Evolutionary conservation across 2,888 invertebrate genomes (phyloP).

Genomic region (Microctonus brassicae): DNA sequence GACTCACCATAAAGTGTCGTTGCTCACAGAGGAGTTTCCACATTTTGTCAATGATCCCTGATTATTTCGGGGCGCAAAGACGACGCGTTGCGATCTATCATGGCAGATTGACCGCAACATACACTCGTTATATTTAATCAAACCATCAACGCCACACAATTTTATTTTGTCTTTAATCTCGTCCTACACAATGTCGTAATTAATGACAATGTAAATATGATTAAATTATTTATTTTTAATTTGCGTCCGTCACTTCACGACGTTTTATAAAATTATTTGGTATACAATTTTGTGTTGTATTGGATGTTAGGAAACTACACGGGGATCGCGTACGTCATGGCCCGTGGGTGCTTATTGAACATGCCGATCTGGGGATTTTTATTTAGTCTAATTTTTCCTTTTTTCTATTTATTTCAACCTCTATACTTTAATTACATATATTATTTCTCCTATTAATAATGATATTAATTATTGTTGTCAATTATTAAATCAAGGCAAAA

Average conservation of each 20-base stretch:
- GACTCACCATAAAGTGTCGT: slow-evolving; percentile 60
- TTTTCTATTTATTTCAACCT: background rate
- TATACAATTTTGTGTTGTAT: slow-evolving; percentile 47
- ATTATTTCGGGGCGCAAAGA: slow-evolving; percentile 56
- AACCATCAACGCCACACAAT: background rate
- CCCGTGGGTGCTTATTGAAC: slow-evolving; percentile 36
- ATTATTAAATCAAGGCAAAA: background rate
- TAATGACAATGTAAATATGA: background rate
- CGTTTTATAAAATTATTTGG: slow-evolving; percentile 26
- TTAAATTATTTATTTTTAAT: slow-evolving; percentile 8
- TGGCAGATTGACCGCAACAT: slow-evolving; percentile 64
- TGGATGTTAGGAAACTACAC: slow-evolving; percentile 51
- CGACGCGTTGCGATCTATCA: slow-evolving; percentile 68
- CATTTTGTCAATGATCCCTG: slow-evolving; percentile 53
- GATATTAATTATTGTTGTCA: background rate
- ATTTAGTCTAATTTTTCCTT: slow-evolving; percentile 4
- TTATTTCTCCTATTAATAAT: no score
- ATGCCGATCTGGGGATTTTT: slow-evolving; percentile 46
- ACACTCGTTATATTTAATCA: slow-evolving; percentile 48
- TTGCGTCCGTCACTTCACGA: background rate
- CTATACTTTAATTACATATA: background rate
- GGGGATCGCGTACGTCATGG: slow-evolving; percentile 57
- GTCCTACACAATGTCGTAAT: background rate
- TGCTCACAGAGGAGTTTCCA: slow-evolving; percentile 59
- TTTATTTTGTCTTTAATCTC: background rate